A percentile compares a stretch with the other conserved stretches of the same genome.
These are phyloP conservation scores for Adelphocoris suturalis DNA, from an alignment of 2,888 invertebrate genomes.

Conservation along the genomic window DNA sequence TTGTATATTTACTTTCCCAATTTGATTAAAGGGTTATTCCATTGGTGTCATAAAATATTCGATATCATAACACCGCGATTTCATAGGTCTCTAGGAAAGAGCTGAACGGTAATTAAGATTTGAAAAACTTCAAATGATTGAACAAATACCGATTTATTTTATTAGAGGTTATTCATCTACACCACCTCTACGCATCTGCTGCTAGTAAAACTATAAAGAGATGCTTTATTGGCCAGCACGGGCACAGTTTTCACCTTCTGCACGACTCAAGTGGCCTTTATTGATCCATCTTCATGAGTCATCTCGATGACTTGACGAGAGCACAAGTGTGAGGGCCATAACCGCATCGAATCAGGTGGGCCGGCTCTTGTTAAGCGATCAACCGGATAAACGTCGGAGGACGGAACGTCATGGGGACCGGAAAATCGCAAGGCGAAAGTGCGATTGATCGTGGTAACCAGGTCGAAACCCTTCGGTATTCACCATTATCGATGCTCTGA, in stretches of 20 bases:
- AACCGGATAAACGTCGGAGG: not conserved
- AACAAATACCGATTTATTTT: too few species aligned
- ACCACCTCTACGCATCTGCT: too few species aligned
- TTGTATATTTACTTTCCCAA: too few species aligned
- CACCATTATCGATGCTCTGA: not conserved
- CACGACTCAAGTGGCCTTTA: not conserved
- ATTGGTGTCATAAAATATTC: too few species aligned
- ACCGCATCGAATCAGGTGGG: not conserved
- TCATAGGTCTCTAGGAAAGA: too few species aligned
- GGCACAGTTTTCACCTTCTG: not conserved
- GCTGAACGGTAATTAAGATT: too few species aligned
- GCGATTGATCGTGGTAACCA: constrained; percentile 12
- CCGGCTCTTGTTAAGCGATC: constrained; percentile 8
- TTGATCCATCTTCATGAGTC: constrained; percentile 31
- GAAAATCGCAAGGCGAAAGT: not conserved
- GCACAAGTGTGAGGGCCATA: not conserved
- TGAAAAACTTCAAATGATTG: too few species aligned
- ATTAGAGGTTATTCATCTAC: too few species aligned
- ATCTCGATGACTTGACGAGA: constrained; percentile 22
- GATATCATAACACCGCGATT: too few species aligned
- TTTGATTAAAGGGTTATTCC: too few species aligned
- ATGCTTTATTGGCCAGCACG: too few species aligned
- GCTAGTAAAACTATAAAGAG: too few species aligned
- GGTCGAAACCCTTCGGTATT: not conserved
- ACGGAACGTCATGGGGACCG: not conserved